Base-by-base conservation (phyloP, 1,140 invertebrate genomes). In the Solen grandis region DNA sequence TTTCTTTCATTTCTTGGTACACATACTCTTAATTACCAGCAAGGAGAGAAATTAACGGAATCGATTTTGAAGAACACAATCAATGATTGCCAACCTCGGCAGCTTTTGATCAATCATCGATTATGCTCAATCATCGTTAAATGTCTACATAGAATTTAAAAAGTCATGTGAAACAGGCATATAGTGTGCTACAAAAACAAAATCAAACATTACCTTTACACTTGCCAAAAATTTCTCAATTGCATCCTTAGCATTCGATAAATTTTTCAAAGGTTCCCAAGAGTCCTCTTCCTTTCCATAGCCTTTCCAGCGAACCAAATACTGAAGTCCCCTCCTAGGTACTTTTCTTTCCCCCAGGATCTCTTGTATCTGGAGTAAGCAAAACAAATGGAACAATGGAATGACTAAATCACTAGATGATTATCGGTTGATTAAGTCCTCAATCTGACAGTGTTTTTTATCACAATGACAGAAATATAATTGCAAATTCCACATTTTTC, bases 221-320 rank as follows among this genome's bases (percentile, higher is more conserved):
- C 55, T 65, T 1, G 50, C 5, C 31, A 54, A 33, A 22, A 72
- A 80, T 16, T 46, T 33, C 1, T 59, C 68, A 50, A 80, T 59
- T 29, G 59, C 54, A 14, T 72, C 25, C 10, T 35, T 36, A 1
- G 77, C 77, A 80, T 63, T 50, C 29, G 52, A 8, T 1, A 80
- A 41, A 35, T 80, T 80, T 31, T 70, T 80, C 29, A 62, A 25
- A 50, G 77, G 77, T 50, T 80, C 77, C 77, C 77, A 80, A 27
- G 66, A 35, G 33, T 80, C 57, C 8, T 63, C 36, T 31, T 22
- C 19, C 22, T 33, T 1, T 36, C 66, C 77, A 62, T 59, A 72
- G 46, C 68, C 36, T 57, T 80, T 80, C 77, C 77, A 80, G 50
- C 57, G 19, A 27, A 80, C 66, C 19, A 80, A 50, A 38, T 80